Percentiles rank a stretch among this genome's conserved stretches.
Evolutionary conservation across 2,113 vertebrate species (phyloP).

Genomic region (Physeter macrocephalus): DNA sequence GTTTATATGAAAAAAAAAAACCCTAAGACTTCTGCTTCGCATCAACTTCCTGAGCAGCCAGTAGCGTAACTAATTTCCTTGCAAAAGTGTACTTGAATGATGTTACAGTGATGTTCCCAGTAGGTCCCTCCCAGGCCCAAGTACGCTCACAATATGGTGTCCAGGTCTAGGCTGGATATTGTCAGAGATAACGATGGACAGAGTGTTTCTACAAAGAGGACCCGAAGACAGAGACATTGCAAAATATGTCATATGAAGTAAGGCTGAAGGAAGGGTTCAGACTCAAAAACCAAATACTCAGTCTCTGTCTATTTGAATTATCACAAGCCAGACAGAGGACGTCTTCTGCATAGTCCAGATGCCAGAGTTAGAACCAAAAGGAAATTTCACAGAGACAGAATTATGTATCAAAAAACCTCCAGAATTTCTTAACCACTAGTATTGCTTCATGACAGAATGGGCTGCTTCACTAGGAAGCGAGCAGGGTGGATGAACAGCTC

Average conservation of each 20-base stretch:
- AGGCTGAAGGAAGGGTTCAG: neutral
- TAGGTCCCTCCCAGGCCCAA: neutral
- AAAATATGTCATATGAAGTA: neutral
- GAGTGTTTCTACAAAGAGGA: neutral
- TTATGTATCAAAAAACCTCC: rapidly evolving
- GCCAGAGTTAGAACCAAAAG: neutral
- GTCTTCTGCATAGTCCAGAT: too few species aligned
- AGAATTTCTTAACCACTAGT: too few species aligned
- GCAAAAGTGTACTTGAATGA: neutral
- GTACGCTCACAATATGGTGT: too few species aligned
- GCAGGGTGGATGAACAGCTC: neutral
- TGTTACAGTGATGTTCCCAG: too few species aligned
- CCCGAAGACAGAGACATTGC: neutral
- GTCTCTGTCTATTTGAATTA: neutral
- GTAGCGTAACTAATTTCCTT: neutral
- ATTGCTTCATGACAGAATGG: neutral
- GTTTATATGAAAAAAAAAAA: neutral
- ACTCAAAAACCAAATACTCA: neutral
- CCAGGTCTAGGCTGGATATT: neutral
- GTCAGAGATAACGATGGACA: neutral
- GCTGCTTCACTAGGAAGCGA: neutral
- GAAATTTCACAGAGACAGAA: neutral
- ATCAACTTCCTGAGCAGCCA: neutral
- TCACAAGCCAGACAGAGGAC: neutral
- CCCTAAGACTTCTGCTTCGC: neutral